A percentile compares a stretch with the other conserved stretches of the same genome.
Conservation (phyloP, 2,888 invertebrate species). For the Mythimna loreyi region DNA sequence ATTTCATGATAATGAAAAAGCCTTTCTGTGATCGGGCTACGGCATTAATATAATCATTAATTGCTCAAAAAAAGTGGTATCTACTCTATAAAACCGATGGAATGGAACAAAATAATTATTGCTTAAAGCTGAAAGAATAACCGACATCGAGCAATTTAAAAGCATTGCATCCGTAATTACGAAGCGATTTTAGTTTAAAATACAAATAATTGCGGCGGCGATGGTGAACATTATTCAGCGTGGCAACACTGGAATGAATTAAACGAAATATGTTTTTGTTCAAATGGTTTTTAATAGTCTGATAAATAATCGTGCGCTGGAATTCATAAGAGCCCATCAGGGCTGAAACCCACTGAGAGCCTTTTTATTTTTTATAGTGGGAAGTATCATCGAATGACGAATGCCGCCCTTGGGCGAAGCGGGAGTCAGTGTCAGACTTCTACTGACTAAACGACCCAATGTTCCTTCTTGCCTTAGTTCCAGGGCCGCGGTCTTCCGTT, state of each 20-base stretch:
- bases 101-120: conserved; percentile 23
- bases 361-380: no score
- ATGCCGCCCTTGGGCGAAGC: no score
- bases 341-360: no score
- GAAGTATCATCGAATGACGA: no score
- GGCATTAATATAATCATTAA: background rate
- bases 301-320: background rate
- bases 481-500: no score
- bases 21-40: no score
- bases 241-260: conserved; percentile 9
- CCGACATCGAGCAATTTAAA: conserved; percentile 38
- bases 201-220: conserved; percentile 46
- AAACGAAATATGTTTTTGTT: background rate
- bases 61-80: background rate
- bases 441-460: no score
- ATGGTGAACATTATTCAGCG: conserved; percentile 33
- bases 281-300: background rate
- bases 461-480: no score
- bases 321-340: no score
- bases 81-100: background rate
- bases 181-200: conserved; percentile 39
- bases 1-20: background rate
- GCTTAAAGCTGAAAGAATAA: conserved; percentile 29
- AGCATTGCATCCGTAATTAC: conserved; percentile 37
- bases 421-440: no score